Percentiles rank a stretch among this genome's conserved stretches.
Conservation (phyloP, 2,888 invertebrate species). For the Nephrocerus scutellatus region DNA sequence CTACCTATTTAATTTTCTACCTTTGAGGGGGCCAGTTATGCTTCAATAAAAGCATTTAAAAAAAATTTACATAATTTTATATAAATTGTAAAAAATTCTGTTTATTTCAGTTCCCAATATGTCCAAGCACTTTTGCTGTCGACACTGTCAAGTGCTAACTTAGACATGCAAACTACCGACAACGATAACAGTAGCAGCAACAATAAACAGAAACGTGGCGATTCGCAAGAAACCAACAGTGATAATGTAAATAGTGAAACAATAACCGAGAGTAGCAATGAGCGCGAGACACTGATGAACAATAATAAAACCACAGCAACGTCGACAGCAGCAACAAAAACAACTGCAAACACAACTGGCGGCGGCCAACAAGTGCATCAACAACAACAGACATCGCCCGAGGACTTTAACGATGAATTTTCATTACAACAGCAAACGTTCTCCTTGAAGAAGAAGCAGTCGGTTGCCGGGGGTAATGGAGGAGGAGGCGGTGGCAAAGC, state of each 20-base stretch:
- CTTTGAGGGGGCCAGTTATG: too few species aligned
- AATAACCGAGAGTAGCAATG: conserved; percentile 24
- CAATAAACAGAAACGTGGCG: conserved; percentile 30
- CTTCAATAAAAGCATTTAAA: neutral
- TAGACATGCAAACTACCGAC: conserved; percentile 26
- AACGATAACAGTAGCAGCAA: conserved; percentile 20
- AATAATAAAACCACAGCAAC: conserved; percentile 41
- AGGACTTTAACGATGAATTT: conserved; percentile 45
- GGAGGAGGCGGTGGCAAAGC: too few species aligned
- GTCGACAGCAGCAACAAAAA: conserved; percentile 25
- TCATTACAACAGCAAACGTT: conserved; percentile 27
- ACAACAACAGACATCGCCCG: conserved; percentile 48
- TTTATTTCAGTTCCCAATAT: conserved; percentile 50
- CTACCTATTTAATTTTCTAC: too few species aligned
- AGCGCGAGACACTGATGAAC: conserved; percentile 40
- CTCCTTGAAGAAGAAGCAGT: conserved; percentile 26
- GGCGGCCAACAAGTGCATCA: conserved; percentile 40
- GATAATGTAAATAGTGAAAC: conserved; percentile 47
- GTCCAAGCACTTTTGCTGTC: conserved; percentile 64
- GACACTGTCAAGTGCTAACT: conserved; percentile 48
- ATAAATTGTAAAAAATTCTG: neutral
- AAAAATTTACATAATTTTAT: neutral
- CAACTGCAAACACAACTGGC: conserved; percentile 27
- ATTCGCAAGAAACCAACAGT: conserved; percentile 38
- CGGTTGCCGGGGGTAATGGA: conserved; percentile 15